Conservation (phyloP, 2,797 vertebrate genomes). For the Craterocephalus amniculus region DNA sequence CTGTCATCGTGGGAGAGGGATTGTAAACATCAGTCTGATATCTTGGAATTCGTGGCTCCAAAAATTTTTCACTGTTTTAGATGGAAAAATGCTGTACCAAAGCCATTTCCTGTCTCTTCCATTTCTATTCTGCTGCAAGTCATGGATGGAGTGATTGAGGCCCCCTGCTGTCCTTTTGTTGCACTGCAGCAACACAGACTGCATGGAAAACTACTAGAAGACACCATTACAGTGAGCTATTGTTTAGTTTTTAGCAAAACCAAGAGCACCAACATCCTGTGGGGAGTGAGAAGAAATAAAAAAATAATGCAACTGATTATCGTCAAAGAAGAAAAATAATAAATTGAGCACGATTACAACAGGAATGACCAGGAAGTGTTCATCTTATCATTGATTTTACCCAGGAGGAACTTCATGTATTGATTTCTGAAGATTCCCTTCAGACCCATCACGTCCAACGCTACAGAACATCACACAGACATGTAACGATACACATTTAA, state of each 20-base stretch:
- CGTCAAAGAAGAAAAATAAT: not conserved
- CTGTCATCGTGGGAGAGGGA: too few relatives aligned
- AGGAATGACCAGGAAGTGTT: too few relatives aligned
- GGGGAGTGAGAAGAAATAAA: not conserved
- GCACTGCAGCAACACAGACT: not conserved
- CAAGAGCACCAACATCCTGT: not conserved
- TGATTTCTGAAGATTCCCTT: not conserved
- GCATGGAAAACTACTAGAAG: not conserved
- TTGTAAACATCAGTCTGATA: too few relatives aligned
- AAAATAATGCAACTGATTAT: not conserved
- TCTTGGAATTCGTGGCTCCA: too few relatives aligned
- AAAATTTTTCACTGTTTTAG: too few relatives aligned
- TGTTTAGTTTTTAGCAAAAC: not conserved
- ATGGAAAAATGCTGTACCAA: not conserved
- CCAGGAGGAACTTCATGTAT: not conserved
- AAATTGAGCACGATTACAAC: not conserved
- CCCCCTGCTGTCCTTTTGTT: slow-evolving; percentile 11
- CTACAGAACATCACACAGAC: not conserved
- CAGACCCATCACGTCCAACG: not conserved
- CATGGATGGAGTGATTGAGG: not conserved
- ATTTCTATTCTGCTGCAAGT: not conserved
- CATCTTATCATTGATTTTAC: not conserved
- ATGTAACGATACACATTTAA: not conserved
- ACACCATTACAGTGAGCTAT: not conserved
- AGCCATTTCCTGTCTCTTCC: too few relatives aligned